Conservation (phyloP, 1,140 invertebrate species). For the Laupala kohalensis region DNA sequence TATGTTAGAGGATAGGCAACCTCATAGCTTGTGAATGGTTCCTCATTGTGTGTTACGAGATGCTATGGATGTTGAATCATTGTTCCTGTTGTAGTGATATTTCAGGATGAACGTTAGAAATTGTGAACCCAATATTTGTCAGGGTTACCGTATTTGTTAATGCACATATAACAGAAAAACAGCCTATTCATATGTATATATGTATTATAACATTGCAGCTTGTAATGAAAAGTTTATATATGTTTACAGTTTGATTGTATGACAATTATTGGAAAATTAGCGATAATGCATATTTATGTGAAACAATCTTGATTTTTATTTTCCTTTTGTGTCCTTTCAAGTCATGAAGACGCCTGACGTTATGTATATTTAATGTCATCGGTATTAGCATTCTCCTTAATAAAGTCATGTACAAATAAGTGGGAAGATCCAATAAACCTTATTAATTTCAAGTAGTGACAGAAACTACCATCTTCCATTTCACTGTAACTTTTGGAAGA, state of each 20-base stretch:
- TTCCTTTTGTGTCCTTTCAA: too few relatives aligned
- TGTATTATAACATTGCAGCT: neutral
- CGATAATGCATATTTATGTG: neutral
- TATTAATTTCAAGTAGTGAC: too few relatives aligned
- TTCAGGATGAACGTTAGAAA: neutral
- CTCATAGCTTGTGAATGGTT: too few relatives aligned
- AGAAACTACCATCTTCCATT: too few relatives aligned
- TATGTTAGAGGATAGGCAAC: neutral
- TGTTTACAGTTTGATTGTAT: neutral
- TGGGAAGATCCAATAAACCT: too few relatives aligned
- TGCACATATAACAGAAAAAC: neutral
- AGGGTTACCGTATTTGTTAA: neutral
- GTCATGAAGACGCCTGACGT: too few relatives aligned
- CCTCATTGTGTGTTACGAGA: neutral
- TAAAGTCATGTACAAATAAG: too few relatives aligned
- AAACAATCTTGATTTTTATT: too few relatives aligned
- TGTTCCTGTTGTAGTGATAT: neutral
- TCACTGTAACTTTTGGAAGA: too few relatives aligned
- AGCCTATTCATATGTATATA: neutral
- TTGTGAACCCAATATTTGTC: neutral
- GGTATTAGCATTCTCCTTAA: too few relatives aligned
- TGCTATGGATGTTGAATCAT: neutral
- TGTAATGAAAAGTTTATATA: neutral
- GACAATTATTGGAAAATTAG: neutral
- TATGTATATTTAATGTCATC: too few relatives aligned